These are phyloP conservation scores for Phanerotoma sp. DNA, from an alignment of 2,888 invertebrate genomes.

Conservation along the genomic window DNA sequence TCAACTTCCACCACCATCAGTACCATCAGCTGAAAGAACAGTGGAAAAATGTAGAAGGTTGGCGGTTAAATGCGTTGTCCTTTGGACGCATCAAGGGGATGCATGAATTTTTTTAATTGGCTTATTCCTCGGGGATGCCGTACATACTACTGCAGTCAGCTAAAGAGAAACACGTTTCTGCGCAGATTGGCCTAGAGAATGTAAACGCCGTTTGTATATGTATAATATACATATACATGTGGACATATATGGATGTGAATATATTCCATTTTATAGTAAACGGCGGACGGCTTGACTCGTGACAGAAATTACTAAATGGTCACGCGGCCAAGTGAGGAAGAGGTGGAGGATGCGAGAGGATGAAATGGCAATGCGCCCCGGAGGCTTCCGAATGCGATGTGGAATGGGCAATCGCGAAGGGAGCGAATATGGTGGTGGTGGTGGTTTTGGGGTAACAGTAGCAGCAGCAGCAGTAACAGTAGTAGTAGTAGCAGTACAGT, in stretches of 20 bases:
- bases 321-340: constrained; percentile 27
- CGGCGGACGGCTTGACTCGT: constrained; percentile 46
- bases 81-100: not conserved
- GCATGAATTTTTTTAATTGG: not conserved
- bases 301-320: constrained; percentile 57
- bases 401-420: constrained; percentile 25
- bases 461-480: constrained; percentile 26
- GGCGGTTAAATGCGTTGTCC: too few relatives aligned
- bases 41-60: too few relatives aligned
- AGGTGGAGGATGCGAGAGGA: constrained; percentile 15
- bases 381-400: constrained; percentile 21
- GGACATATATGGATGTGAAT: too few relatives aligned
- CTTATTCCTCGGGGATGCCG: too few relatives aligned
- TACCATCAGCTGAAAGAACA: too few relatives aligned
- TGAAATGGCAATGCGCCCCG: constrained; percentile 28
- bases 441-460: constrained; percentile 11
- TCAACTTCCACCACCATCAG: too few relatives aligned
- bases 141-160: not conserved
- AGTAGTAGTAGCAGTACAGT: constrained; percentile 12
- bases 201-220: not conserved
- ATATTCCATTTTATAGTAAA: constrained; percentile 31
- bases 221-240: constrained; percentile 7
- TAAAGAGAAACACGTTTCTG: too few relatives aligned
- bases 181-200: constrained; percentile 4
- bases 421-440: constrained; percentile 10